Evolutionary conservation across 2,888 invertebrate species (phyloP).

Genomic region (Hirtodrosophila duncani): DNA sequence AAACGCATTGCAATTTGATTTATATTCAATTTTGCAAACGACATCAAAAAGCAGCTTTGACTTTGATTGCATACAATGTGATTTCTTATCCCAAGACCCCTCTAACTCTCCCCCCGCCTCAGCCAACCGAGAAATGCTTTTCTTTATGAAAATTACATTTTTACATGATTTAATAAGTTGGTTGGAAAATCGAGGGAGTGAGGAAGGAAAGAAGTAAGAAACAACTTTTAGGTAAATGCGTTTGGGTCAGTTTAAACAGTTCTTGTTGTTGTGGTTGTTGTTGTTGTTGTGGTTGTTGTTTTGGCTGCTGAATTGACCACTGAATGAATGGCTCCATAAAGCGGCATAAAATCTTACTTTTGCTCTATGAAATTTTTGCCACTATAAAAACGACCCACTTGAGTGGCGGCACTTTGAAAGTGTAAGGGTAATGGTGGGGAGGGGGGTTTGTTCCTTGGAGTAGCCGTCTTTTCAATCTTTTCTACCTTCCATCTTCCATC

Average conservation of each 20-base stretch:
- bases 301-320: conserved; percentile 65
- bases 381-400: conserved; percentile 55
- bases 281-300: conserved; percentile 25
- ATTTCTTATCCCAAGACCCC: conserved; percentile 35
- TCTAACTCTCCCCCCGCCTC: neutral
- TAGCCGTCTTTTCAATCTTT: neutral
- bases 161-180: conserved; percentile 62
- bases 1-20: conserved; percentile 57
- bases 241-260: conserved; percentile 15
- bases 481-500: neutral
- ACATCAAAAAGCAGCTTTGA: conserved; percentile 54
- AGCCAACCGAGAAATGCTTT: conserved; percentile 7
- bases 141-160: conserved; percentile 56
- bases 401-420: conserved; percentile 60
- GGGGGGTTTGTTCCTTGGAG: conserved; percentile 28
- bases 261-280: conserved; percentile 27
- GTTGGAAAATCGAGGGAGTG: neutral
- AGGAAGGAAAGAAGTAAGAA: conserved; percentile 1
- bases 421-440: too few relatives aligned
- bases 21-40: conserved; percentile 59
- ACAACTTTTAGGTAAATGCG: conserved; percentile 26
- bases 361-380: conserved; percentile 19
- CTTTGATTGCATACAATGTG: conserved; percentile 42
- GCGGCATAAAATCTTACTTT: conserved; percentile 51
- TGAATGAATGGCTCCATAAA: conserved; percentile 65